Percentiles rank a stretch among this genome's conserved stretches.
Conservation (phyloP, 2,113 vertebrate genomes). For the Poeciliopsis occidentalis region DNA sequence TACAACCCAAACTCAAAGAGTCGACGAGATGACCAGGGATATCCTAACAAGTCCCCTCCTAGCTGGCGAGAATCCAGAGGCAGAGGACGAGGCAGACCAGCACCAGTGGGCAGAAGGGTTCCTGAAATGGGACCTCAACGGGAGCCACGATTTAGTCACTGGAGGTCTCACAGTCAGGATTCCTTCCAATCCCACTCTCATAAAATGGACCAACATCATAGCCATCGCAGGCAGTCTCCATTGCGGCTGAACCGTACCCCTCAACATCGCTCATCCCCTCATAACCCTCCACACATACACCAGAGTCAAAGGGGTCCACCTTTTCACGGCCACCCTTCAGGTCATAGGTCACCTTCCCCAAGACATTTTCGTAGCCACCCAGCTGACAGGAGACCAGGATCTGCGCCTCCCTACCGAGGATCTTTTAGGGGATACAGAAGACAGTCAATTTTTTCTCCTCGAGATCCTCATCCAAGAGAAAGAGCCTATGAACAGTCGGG, state of each 20-base stretch:
- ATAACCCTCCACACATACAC: slow-evolving; percentile 59
- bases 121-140: no score
- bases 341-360: slow-evolving; percentile 70
- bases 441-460: slow-evolving; percentile 61
- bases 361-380: slow-evolving; percentile 71
- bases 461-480: slow-evolving; percentile 67
- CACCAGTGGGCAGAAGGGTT: slow-evolving; percentile 62
- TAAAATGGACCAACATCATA: slow-evolving; percentile 75
- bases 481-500: slow-evolving; percentile 64
- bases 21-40: slow-evolving; percentile 66
- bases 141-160: no score
- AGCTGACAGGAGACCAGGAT: slow-evolving; percentile 68
- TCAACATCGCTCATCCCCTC: slow-evolving; percentile 70
- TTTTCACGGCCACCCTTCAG: slow-evolving; percentile 68
- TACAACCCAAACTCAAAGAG: slow-evolving; percentile 60
- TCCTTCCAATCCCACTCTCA: slow-evolving; percentile 66
- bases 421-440: slow-evolving; percentile 72
- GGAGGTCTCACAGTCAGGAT: no score
- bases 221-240: slow-evolving; percentile 70
- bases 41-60: slow-evolving; percentile 54
- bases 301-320: slow-evolving; percentile 66
- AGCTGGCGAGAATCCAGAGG: slow-evolving; percentile 76
- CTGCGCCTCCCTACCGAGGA: slow-evolving; percentile 48
- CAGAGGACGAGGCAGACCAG: slow-evolving; percentile 75
- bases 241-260: slow-evolving; percentile 65